These are phyloP conservation scores for Drosophila infuscata DNA, from an alignment of 2,888 invertebrate species.

Conservation along the genomic window DNA sequence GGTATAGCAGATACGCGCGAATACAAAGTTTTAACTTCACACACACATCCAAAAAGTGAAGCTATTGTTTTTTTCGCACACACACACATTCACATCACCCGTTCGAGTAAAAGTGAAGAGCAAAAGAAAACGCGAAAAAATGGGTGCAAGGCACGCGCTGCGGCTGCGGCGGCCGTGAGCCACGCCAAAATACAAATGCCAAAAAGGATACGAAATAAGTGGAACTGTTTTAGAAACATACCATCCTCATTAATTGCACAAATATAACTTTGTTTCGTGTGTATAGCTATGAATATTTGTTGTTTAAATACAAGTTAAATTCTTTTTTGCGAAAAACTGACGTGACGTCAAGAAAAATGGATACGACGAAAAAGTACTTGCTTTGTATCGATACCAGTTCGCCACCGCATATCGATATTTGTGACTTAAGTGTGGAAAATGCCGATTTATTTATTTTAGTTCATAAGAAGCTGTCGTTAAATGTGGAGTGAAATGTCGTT, in stretches of 20 bases:
- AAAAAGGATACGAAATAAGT: neutral
- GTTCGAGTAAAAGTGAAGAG: neutral
- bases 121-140: slow-evolving; percentile 29
- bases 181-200: slow-evolving; percentile 33
- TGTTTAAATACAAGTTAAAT: slow-evolving; percentile 26
- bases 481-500: no score
- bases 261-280: slow-evolving; percentile 15
- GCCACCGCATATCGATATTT: slow-evolving; percentile 18
- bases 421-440: neutral
- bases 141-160: slow-evolving; percentile 28
- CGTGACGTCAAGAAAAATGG: slow-evolving; percentile 62
- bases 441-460: neutral
- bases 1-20: slow-evolving; percentile 18
- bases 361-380: slow-evolving; percentile 45
- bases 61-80: neutral
- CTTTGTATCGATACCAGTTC: slow-evolving; percentile 28
- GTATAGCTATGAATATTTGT: slow-evolving; percentile 13
- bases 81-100: neutral
- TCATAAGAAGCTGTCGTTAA: neutral
- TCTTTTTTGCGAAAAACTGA: slow-evolving; percentile 47
- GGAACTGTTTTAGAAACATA: slow-evolving; percentile 25
- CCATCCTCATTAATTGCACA: slow-evolving; percentile 38
- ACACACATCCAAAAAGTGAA: neutral
- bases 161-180: slow-evolving; percentile 18
- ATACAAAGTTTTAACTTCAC: neutral